Base-by-base conservation (phyloP, 1,140 invertebrate species). In the Sinonovacula constricta region DNA sequence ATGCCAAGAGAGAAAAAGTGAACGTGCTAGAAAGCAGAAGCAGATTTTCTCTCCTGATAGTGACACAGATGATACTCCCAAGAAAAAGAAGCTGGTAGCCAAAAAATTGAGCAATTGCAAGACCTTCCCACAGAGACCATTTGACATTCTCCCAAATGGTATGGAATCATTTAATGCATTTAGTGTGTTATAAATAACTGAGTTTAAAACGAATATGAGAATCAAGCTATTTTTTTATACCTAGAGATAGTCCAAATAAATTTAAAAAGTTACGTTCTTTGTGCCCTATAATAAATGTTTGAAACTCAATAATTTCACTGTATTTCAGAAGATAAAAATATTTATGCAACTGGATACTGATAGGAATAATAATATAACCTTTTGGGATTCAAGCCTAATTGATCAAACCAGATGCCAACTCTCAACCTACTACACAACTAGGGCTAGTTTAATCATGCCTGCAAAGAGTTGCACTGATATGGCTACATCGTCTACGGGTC, bases 141-240 rank as follows among this genome's bases (percentile, higher is more conserved):
- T 62, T 74, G 70, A 74, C 54, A 22, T 70, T 59, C 34, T 74
- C 12, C 57, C 60, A 31, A 63, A 74, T 74, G 70, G 70, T 74
- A 74, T n/a, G n/a, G 39, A 10, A 45, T 45, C 7, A 10, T 24
- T 30, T 3, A n/a, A 33, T 33, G 53, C 2, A 54, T 67, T 51
- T 67, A 24, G 14, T 65, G 14, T 14, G 36, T 36, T 10, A 18
- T 62, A n/a, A 31, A 12, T 62, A 7, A 31, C 7, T 30, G n/a
- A 15, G 12, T 4, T 26, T 10, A 26, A 30, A 62, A 30, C 3
- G 26, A 28, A 14, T 31, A 7, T 22, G 7, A 28, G 30, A 30
- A 31, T 28, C 3, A 15, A 12, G 7, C 4, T 56, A 7, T 7
- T 7, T 7, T n/a, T 24, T n/a, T 14, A 14, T 56, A 24, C 5